A percentile compares a stretch with the other conserved stretches of the same genome.
Evolutionary conservation across 2,113 vertebrate species (phyloP).

Genomic region (Sterna hirundo): DNA sequence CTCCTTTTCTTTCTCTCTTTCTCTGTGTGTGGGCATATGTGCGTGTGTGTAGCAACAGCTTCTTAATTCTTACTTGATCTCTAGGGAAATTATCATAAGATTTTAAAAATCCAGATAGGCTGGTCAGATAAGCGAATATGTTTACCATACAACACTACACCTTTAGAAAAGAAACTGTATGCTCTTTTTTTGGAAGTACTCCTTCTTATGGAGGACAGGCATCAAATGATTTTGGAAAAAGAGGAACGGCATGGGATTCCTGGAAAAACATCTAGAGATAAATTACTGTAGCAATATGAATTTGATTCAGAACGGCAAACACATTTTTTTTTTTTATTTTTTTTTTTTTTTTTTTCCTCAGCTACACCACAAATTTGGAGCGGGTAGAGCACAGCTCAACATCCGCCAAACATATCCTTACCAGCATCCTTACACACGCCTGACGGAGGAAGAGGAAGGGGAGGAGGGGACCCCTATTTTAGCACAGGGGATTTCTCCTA

Average conservation of each 20-base stretch:
- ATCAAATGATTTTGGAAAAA: not conserved
- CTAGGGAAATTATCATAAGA: not conserved
- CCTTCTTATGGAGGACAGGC: not conserved
- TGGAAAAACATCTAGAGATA: not conserved
- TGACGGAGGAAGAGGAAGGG: not conserved
- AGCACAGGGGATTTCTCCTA: not conserved
- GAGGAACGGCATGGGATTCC: not conserved
- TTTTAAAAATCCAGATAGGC: not conserved
- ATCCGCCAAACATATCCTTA: not conserved
- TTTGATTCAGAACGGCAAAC: not conserved
- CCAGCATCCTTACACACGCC: not conserved
- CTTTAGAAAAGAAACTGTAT: not conserved
- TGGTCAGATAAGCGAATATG: not conserved
- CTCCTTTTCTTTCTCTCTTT: not conserved
- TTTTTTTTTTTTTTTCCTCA: too few relatives aligned
- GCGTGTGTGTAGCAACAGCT: not conserved
- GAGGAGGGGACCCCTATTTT: accelerated
- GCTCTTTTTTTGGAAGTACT: not conserved
- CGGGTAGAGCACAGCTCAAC: not conserved
- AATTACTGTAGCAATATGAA: not conserved
- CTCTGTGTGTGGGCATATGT: not conserved
- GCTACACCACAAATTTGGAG: not conserved
- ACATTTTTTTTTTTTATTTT: too few relatives aligned
- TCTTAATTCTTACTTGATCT: not conserved
- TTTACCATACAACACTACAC: not conserved